Conservation (phyloP, 1,140 invertebrate species). For the Liolophura sinensis region DNA sequence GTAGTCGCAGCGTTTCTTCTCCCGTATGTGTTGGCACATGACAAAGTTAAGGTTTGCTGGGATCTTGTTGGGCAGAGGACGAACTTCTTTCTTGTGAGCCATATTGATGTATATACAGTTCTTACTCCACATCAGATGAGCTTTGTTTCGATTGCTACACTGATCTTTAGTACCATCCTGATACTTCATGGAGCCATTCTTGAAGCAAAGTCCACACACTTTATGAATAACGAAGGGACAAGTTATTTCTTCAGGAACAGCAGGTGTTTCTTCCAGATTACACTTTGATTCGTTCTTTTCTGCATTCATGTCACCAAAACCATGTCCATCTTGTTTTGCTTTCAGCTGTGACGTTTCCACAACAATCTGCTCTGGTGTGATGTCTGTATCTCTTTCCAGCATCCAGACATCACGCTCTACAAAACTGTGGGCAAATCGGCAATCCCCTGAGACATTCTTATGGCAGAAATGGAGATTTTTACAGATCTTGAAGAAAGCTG, state of each 20-base stretch:
- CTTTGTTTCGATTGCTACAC: slow-evolving; percentile 25
- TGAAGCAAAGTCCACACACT: slow-evolving; percentile 41
- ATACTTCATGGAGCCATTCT: slow-evolving; percentile 32
- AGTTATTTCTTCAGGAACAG: too few species aligned
- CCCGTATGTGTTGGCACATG: slow-evolving; percentile 38
- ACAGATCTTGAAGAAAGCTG: slow-evolving; percentile 48
- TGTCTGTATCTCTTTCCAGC: slow-evolving; percentile 41
- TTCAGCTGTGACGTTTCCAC: slow-evolving; percentile 5
- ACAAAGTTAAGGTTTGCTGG: slow-evolving; percentile 35
- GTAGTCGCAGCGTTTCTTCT: slow-evolving; percentile 39
- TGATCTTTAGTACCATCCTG: slow-evolving; percentile 37
- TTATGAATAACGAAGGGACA: slow-evolving; percentile 28
- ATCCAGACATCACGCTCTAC: slow-evolving; percentile 53
- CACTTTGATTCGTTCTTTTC: too few species aligned
- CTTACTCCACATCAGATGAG: slow-evolving; percentile 35
- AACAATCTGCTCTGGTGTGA: slow-evolving; percentile 40
- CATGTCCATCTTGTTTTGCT: too few species aligned
- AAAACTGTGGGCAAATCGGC: slow-evolving; percentile 48
- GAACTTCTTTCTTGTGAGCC: slow-evolving; percentile 36
- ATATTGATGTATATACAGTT: slow-evolving; percentile 35
- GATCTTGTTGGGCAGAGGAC: slow-evolving; percentile 34
- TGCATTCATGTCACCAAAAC: too few species aligned
- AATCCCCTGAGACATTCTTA: slow-evolving; percentile 26
- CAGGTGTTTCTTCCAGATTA: too few species aligned
- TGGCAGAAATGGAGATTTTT: slow-evolving; percentile 39